Percentiles rank a stretch among this genome's conserved stretches.
Evolutionary conservation across 2,888 invertebrate species (phyloP).

Genomic region (Quadroppia sp.): DNA sequence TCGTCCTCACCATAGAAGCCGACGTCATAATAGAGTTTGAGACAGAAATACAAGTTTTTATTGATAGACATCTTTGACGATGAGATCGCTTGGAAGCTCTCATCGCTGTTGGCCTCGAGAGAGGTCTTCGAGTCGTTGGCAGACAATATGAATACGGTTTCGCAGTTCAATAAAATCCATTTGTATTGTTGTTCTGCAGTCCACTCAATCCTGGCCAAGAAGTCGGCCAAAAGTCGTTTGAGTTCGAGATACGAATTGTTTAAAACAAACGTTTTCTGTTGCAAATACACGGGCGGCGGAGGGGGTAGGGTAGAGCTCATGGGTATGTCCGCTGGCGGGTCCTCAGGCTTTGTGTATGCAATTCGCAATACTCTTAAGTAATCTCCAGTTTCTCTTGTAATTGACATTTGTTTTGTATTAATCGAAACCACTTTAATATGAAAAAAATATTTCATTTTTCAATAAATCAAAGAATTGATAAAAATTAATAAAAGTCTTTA

Average conservation of each 20-base stretch:
- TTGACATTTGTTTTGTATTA: constrained; percentile 46
- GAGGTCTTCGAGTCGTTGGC: neutral
- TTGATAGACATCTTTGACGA: constrained; percentile 11
- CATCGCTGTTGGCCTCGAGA: neutral
- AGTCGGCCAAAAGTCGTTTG: constrained; percentile 27
- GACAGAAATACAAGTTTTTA: neutral
- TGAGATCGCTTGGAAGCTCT: constrained; percentile 33
- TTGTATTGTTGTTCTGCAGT: neutral
- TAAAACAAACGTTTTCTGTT: neutral
- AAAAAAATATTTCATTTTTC: neutral
- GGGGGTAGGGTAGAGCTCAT: constrained; percentile 22
- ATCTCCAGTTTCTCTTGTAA: constrained; percentile 45
- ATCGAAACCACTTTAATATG: constrained; percentile 33
- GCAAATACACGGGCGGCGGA: constrained; percentile 37
- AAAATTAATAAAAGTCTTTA: too few species aligned
- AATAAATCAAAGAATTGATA: too few species aligned
- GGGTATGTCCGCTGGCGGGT: neutral
- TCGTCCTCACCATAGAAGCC: constrained; percentile 37
- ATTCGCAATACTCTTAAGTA: constrained; percentile 47
- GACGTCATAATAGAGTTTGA: constrained; percentile 35
- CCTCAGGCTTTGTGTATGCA: constrained; percentile 41
- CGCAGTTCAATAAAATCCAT: constrained; percentile 6
- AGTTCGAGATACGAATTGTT: constrained; percentile 29
- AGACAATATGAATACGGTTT: constrained; percentile 24
- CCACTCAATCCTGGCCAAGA: constrained; percentile 13